phyloP scores from a whole-genome alignment of 2,888 invertebrate genomes.

The Apodemia hepburni region DNA sequence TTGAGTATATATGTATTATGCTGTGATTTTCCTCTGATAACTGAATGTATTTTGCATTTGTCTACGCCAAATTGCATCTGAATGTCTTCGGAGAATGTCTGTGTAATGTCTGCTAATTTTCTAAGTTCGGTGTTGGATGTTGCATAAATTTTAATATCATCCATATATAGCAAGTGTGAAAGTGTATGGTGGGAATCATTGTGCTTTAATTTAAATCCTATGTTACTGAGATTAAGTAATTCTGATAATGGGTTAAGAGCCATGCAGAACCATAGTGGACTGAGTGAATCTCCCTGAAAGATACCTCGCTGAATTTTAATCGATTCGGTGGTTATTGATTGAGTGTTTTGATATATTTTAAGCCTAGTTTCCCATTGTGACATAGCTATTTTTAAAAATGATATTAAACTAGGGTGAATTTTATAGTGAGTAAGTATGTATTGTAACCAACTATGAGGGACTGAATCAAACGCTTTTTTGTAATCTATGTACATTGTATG shows the following conservation, averaged over 20 bases:
- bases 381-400: slow-evolving; percentile 15
- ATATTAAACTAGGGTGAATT: not conserved
- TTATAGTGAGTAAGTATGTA: slow-evolving; percentile 10
- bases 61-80: too few species aligned
- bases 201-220: not conserved
- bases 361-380: slow-evolving; percentile 23
- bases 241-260: not conserved
- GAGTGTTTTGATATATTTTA: slow-evolving; percentile 4
- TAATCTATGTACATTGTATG: slow-evolving; percentile 22
- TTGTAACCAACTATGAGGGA: slow-evolving; percentile 24
- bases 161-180: not conserved
- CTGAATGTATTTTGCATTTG: too few species aligned
- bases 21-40: too few species aligned
- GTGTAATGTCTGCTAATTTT: not conserved
- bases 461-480: slow-evolving; percentile 25
- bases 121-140: not conserved
- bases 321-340: slow-evolving; percentile 11
- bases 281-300: not conserved
- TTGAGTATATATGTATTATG: too few species aligned
- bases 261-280: not conserved
- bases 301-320: slow-evolving; percentile 23
- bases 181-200: not conserved
- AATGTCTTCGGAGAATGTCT: not conserved
- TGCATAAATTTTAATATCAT: not conserved
- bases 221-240: not conserved